Evolutionary conservation across 2,797 vertebrate species (phyloP).

Genomic region (Petrocephalus sullivani): DNA sequence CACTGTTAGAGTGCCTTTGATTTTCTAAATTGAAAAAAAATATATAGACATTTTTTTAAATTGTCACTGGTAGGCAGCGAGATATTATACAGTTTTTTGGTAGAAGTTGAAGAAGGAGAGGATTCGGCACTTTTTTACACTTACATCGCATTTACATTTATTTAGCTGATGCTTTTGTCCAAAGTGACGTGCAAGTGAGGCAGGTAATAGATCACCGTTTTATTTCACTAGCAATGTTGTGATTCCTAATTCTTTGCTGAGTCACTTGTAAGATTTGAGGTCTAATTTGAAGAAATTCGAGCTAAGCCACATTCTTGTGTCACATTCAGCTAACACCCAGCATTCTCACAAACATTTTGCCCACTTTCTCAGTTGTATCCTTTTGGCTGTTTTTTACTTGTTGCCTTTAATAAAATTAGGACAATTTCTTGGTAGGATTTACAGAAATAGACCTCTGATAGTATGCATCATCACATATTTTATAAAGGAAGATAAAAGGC

Average conservation of each 20-base stretch:
- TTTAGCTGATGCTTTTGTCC: background rate
- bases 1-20: background rate
- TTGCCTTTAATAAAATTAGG: background rate
- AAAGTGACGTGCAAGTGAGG: background rate
- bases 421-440: background rate
- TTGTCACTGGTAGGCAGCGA: background rate
- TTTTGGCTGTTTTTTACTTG: background rate
- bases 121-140: background rate
- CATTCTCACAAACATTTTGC: constrained; percentile 8
- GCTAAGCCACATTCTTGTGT: background rate
- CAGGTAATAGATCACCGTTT: background rate
- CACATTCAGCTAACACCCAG: background rate
- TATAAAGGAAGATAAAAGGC: background rate
- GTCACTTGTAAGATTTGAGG: background rate
- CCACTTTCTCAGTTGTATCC: background rate
- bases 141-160: background rate
- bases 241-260: background rate
- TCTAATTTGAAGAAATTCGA: background rate
- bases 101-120: background rate
- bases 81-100: background rate
- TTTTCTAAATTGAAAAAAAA: background rate
- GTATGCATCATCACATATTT: background rate
- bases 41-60: background rate
- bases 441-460: background rate
- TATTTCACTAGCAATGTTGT: background rate